Evolutionary conservation across 1,140 invertebrate genomes (phyloP).

Genomic region (Anastrepha ludens): DNA sequence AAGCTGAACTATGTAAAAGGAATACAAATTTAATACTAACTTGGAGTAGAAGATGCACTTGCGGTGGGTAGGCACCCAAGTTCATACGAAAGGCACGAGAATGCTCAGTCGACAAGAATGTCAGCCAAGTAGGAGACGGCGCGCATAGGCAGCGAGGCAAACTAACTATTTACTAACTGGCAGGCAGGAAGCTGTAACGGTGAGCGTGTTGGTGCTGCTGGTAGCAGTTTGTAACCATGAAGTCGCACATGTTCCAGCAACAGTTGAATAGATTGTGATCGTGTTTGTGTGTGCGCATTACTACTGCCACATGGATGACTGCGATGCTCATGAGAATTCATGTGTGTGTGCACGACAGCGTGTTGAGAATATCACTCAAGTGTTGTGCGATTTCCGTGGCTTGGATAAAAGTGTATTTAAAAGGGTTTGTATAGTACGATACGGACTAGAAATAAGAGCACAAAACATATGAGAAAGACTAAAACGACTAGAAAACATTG

Average conservation of each 20-base stretch:
- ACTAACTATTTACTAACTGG: background rate
- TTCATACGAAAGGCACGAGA: no score
- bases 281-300: background rate
- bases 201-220: background rate
- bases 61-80: no score
- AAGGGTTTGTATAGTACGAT: no score
- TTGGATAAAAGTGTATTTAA: background rate
- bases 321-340: background rate
- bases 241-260: slow-evolving; percentile 3
- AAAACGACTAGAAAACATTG: no score
- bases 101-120: no score
- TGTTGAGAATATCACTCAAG: background rate
- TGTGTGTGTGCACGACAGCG: background rate
- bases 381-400: background rate
- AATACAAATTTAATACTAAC: no score
- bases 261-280: background rate
- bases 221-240: background rate
- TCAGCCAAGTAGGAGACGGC: no score
- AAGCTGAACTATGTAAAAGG: no score
- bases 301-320: background rate
- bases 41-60: no score
- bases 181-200: background rate
- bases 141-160: no score
- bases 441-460: no score
- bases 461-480: no score